A percentile compares a stretch with the other conserved stretches of the same genome.
Conservation (phyloP, 1,140 invertebrate species). For the Drosophila lowei region DNA sequence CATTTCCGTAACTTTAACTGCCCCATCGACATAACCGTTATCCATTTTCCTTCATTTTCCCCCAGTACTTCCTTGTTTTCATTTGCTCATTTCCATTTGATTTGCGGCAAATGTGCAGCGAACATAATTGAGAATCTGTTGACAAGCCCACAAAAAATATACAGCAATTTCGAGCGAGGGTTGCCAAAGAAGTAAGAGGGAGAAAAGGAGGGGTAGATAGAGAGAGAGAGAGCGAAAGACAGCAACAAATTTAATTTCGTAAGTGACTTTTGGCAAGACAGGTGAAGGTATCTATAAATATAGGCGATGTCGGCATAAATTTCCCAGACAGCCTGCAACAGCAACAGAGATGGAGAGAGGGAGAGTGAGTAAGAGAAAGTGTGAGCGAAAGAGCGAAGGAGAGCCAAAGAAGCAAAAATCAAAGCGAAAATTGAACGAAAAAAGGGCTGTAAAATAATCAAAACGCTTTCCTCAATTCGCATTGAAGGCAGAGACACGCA, state of each 20-base stretch:
- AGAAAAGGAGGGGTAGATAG: constrained; percentile 4
- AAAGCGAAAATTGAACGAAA: constrained; percentile 29
- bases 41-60: constrained; percentile 6
- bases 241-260: constrained; percentile 72
- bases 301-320: constrained; percentile 69
- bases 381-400: not conserved
- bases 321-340: constrained; percentile 25
- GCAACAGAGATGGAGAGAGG: not conserved
- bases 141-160: constrained; percentile 29
- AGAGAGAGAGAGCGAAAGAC: not conserved
- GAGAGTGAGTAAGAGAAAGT: not conserved
- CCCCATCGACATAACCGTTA: constrained; percentile 27
- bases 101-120: constrained; percentile 22
- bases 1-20: constrained; percentile 1
- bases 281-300: constrained; percentile 77
- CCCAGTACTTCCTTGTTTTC: no score
- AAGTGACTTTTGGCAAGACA: constrained; percentile 75
- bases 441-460: constrained; percentile 57
- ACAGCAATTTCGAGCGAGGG: constrained; percentile 15
- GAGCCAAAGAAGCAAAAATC: constrained; percentile 24
- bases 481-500: constrained; percentile 7
- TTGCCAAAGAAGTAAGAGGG: constrained; percentile 2
- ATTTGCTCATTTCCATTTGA: no score
- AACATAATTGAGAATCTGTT: constrained; percentile 35
- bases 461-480: constrained; percentile 35